Base-by-base conservation (phyloP, 1,140 invertebrate genomes). In the Drosophila ironensis region DNA sequence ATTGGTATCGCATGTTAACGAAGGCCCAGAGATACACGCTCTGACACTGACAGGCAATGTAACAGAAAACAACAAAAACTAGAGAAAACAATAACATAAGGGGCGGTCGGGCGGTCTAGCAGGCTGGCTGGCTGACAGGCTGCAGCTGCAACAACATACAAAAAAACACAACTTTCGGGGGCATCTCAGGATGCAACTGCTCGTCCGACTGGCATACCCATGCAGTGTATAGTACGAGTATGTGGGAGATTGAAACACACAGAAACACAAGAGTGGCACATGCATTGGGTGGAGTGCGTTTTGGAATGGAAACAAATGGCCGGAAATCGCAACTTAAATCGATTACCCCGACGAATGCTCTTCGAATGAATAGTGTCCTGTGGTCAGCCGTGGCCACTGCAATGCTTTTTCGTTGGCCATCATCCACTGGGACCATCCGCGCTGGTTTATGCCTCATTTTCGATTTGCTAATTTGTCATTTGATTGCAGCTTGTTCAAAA, bases 321-420 rank as follows among this genome's bases (percentile, higher is more conserved):
- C 57, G 60, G 60, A 64, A 63, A 48, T 64, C 56, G 57, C 57
- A 64, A 48, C 57, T 40, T 27, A 64, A 63, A 64, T 64, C 57
- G 57, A 64, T 64, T 64, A 63, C 60, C 41, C 57, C 40, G 57
- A 5, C 57, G 22, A 50, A 17, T 27, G 59, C 59, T 41, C 59
- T 40, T 64, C 57, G 38, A 22, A 61, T 30, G n/a, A 38, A 4
- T 4, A 33, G 14, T 33, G 24, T 42, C 25, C 56, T 28, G 56
- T n/a, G 54, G 47, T 22, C 33, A 22, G 16, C 16, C n/a, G 30
- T 11, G 12, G 9, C 8, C 48, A 12, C n/a, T 24, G 5, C 11
- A 56, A 56, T 30, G 35, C 17, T 9, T 9, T 12, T 30, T 12
- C n/a, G 30, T n/a, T n/a, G 7, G 8, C n/a, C n/a, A n/a, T n/a